Conservation (phyloP, 1,140 invertebrate genomes). For the Drosophila azteca region DNA sequence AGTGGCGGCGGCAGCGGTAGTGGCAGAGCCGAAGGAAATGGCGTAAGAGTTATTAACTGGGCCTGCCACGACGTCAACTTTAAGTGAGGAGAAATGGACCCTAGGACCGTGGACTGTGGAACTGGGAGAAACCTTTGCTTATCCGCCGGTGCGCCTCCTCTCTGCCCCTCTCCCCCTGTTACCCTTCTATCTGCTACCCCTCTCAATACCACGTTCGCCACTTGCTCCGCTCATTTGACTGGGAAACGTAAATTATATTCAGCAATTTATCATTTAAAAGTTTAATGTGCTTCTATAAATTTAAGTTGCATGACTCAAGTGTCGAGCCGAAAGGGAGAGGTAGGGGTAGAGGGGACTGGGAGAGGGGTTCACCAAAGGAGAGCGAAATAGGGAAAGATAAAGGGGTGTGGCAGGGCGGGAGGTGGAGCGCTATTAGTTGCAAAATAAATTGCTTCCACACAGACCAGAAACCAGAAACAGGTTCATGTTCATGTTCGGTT, state of each 20-base stretch:
- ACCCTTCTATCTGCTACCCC: no score
- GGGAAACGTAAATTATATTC: constrained; percentile 77
- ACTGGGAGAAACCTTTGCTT: constrained; percentile 4
- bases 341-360: no score
- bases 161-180: no score
- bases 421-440: constrained; percentile 65
- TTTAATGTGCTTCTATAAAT: constrained; percentile 82
- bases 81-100: constrained; percentile 1
- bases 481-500: constrained; percentile 56
- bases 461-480: constrained; percentile 53
- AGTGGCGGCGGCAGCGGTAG: background rate
- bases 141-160: constrained; percentile 1
- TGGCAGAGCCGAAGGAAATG: constrained; percentile 30
- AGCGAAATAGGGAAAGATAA: background rate
- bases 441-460: constrained; percentile 71
- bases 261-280: constrained; percentile 82
- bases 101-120: no score
- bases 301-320: constrained; percentile 76
- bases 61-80: constrained; percentile 59
- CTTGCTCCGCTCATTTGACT: constrained; percentile 46
- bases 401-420: background rate
- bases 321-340: constrained; percentile 11
- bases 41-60: constrained; percentile 78
- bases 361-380: background rate
- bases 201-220: background rate